Conservation (phyloP, 2,888 invertebrate species). For the Timandra comae region DNA sequence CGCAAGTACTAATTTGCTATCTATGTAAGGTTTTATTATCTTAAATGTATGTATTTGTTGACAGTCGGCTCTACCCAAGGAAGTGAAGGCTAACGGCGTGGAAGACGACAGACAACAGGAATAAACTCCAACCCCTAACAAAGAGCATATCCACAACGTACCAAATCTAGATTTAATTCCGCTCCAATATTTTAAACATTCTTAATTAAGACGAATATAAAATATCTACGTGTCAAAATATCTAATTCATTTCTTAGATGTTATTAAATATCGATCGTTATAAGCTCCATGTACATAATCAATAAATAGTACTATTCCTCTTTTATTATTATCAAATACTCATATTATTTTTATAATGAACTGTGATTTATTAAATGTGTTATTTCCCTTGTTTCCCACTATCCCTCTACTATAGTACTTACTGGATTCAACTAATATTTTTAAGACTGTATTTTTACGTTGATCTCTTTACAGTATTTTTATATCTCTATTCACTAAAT, state of each 20-base stretch:
- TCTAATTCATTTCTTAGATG: conserved; percentile 54
- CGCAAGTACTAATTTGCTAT: too few species aligned
- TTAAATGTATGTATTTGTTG: conserved; percentile 21
- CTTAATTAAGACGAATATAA: conserved; percentile 35
- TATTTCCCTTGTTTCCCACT: conserved; percentile 7
- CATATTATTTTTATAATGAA: conserved; percentile 19
- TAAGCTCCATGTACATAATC: conserved; percentile 70
- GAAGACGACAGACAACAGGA: conserved; percentile 69
- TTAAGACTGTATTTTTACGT: conserved; percentile 43
- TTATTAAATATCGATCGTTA: conserved; percentile 47
- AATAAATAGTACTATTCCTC: too few species aligned
- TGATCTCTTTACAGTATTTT: conserved; percentile 15
- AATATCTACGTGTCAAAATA: conserved; percentile 31
- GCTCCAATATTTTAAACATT: conserved; percentile 41
- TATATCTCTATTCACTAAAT: conserved; percentile 11
- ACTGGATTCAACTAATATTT: conserved; percentile 10
- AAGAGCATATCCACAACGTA: conserved; percentile 33
- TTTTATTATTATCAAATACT: too few species aligned
- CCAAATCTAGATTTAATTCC: conserved; percentile 41
- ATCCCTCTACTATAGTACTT: conserved; percentile 35
- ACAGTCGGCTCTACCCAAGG: conserved; percentile 65
- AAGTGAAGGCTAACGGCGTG: conserved; percentile 58
- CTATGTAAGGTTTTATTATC: not conserved
- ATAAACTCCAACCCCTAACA: conserved; percentile 29
- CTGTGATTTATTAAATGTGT: conserved; percentile 28